Conservation (phyloP, 2,888 invertebrate species). For the Heteropelma amictum region DNA sequence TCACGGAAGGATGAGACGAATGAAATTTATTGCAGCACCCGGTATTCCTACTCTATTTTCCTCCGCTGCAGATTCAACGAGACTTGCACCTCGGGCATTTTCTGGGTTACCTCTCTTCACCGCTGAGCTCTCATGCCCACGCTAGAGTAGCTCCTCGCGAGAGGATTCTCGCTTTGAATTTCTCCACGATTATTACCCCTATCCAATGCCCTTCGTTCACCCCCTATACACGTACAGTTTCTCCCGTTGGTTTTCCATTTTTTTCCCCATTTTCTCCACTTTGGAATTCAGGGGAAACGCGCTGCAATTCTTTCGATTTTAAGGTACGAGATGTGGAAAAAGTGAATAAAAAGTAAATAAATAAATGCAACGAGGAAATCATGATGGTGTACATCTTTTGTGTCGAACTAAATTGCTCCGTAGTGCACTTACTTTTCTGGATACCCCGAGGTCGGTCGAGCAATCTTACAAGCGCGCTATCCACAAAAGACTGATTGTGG, state of each 20-base stretch:
- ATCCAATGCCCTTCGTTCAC: conserved; percentile 5
- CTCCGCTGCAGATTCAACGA: conserved; percentile 46
- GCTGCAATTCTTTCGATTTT: conserved; percentile 46
- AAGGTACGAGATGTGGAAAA: conserved; percentile 1
- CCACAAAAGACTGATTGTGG: too few relatives aligned
- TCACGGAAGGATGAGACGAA: conserved; percentile 57
- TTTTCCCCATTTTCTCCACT: conserved; percentile 4
- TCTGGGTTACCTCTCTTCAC: conserved; percentile 61
- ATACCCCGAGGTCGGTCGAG: too few relatives aligned
- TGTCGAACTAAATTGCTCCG: too few relatives aligned
- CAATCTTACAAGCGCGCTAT: too few relatives aligned
- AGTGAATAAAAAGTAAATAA: background rate
- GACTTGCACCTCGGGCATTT: conserved; percentile 62
- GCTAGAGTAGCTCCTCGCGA: conserved; percentile 7
- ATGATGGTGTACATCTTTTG: conserved; percentile 45
- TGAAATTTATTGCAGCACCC: conserved; percentile 61
- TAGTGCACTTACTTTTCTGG: too few relatives aligned
- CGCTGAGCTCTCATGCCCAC: background rate
- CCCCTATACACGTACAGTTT: conserved; percentile 9
- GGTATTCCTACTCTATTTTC: conserved; percentile 58
- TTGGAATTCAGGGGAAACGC: conserved; percentile 26
- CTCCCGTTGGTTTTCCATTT: conserved; percentile 36
- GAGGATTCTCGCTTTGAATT: conserved; percentile 56
- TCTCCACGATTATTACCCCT: conserved; percentile 54
- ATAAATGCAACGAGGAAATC: conserved; percentile 46